Evolutionary conservation across 92 coral and sea anemone species (phyloP).

Genomic region (Porites lobata): DNA sequence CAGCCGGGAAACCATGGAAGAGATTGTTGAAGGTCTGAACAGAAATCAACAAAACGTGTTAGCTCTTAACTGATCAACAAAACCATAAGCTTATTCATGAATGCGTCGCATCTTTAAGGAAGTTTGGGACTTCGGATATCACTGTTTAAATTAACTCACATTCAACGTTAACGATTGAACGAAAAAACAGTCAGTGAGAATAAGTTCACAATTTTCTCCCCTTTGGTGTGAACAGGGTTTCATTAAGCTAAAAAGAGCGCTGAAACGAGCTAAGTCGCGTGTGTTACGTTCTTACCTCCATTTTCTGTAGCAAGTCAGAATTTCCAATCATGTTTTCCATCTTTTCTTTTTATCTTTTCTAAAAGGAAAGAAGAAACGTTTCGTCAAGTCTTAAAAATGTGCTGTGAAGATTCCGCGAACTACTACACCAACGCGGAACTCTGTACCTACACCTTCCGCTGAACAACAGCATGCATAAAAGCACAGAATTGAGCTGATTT

Average conservation of each 20-base stretch:
- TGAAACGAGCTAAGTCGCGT: not conserved
- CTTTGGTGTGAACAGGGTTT: not conserved
- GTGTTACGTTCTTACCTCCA: slow-evolving; percentile 3
- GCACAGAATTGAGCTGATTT: not conserved
- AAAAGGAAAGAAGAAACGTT: not conserved
- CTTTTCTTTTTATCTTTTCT: slow-evolving; percentile 6
- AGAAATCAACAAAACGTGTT: not conserved
- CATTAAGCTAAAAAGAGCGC: not conserved
- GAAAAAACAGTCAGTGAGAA: not conserved
- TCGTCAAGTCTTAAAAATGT: not conserved
- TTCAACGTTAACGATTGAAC: not conserved
- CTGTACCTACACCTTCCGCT: no score
- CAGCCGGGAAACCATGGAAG: not conserved
- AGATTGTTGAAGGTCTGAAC: slow-evolving; percentile 15
- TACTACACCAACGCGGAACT: slow-evolving; percentile 34
- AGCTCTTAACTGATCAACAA: not conserved
- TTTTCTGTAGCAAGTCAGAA: not conserved
- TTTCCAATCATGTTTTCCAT: slow-evolving; percentile 4
- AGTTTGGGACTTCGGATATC: no score
- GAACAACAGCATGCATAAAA: not conserved
- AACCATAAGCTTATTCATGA: not conserved
- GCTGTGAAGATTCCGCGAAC: not conserved
- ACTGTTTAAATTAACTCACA: no score
- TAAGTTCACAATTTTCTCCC: not conserved
- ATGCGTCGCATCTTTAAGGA: not conserved